A percentile compares a stretch with the other conserved stretches of the same genome.
These are phyloP conservation scores for Merluccius polli DNA, from an alignment of 2,797 vertebrate species.

Conservation along the genomic window DNA sequence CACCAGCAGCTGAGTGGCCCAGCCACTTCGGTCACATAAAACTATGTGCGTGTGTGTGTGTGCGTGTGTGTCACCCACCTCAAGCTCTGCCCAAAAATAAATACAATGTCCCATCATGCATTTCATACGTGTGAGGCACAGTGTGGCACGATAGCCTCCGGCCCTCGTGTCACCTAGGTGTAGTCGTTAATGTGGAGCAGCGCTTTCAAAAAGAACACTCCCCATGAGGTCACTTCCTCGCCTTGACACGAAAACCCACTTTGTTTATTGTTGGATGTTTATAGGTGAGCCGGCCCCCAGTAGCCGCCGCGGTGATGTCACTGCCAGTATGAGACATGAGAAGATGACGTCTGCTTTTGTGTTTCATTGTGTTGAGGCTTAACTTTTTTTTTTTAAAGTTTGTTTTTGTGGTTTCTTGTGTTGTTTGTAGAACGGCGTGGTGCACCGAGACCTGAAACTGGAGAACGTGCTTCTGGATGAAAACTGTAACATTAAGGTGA, in stretches of 20 bases:
- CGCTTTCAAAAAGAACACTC: background rate
- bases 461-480: conserved; percentile 99
- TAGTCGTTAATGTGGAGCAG: background rate
- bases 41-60: background rate
- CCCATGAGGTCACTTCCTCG: background rate
- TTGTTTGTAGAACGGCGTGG: conserved; percentile 88
- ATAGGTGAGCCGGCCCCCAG: too few species aligned
- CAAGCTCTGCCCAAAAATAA: background rate
- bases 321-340: conserved; percentile 3
- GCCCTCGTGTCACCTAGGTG: background rate
- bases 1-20: too few species aligned
- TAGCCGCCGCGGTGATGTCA: background rate
- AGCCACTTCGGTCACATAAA: too few species aligned
- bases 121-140: background rate
- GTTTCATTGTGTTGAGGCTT: conserved; percentile 41
- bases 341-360: conserved; percentile 21
- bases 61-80: background rate
- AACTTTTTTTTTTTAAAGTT: too few species aligned
- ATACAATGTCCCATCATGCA: background rate
- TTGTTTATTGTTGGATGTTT: background rate
- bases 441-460: conserved; percentile 98
- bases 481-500: conserved; percentile 99
- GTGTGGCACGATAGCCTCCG: background rate
- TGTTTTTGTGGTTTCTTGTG: conserved; percentile 17
- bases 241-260: background rate